These are phyloP conservation scores for Epinephelus coioides DNA, from an alignment of 2,797 vertebrate genomes.

Conservation along the genomic window DNA sequence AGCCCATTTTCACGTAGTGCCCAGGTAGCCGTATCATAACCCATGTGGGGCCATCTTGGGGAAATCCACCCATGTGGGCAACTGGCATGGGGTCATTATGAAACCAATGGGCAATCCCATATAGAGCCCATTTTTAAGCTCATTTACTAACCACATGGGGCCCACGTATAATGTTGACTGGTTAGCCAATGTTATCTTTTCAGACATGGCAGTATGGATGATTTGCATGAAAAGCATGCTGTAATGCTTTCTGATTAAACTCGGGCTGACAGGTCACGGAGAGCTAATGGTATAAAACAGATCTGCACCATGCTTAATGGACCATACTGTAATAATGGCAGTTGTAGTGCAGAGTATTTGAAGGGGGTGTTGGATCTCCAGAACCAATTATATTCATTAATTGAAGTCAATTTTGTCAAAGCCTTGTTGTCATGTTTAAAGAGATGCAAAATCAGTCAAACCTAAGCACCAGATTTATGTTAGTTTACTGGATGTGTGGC, in stretches of 20 bases:
- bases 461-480: not conserved
- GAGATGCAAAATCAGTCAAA: not conserved
- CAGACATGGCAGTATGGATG: slow-evolving; percentile 41
- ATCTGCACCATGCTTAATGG: not conserved
- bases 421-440: not conserved
- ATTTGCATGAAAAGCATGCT: slow-evolving; percentile 73
- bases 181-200: slow-evolving; percentile 22
- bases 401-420: not conserved
- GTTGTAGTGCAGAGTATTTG: not conserved
- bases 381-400: not conserved
- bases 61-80: too few relatives aligned
- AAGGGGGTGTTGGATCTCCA: not conserved
- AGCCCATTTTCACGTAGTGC: too few relatives aligned
- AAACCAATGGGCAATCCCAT: too few relatives aligned
- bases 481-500: not conserved
- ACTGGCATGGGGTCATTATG: too few relatives aligned
- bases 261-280: slow-evolving; percentile 7
- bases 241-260: slow-evolving; percentile 32
- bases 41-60: too few relatives aligned
- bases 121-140: too few relatives aligned
- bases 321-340: not conserved
- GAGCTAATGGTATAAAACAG: slow-evolving; percentile 1
- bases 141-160: too few relatives aligned
- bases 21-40: too few relatives aligned
- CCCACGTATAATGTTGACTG: too few relatives aligned